These are phyloP conservation scores for Yponomeuta sedellus DNA, from an alignment of 2,888 invertebrate species.

Conservation along the genomic window DNA sequence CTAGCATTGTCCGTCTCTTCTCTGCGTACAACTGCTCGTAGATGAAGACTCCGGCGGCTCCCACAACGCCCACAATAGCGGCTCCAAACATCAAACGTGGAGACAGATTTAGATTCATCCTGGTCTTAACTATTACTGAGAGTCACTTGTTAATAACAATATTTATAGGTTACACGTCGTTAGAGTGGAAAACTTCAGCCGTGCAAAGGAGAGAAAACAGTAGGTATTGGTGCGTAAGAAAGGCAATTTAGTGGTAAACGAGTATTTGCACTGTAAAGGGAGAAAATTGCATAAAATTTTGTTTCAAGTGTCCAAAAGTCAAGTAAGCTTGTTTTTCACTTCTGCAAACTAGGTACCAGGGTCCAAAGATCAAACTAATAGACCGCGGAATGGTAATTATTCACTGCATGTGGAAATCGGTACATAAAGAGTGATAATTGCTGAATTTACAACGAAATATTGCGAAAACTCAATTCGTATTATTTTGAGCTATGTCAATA, in stretches of 20 bases:
- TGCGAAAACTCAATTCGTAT: background rate
- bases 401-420: background rate
- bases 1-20: slow-evolving; percentile 61
- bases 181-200: background rate
- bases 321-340: background rate
- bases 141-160: background rate
- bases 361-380: background rate
- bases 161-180: background rate
- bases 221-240: background rate
- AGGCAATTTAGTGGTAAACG: background rate
- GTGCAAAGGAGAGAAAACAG: background rate
- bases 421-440: background rate
- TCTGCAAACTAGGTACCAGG: background rate
- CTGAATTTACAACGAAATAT: background rate
- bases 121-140: background rate
- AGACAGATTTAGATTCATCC: slow-evolving; percentile 36
- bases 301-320: background rate
- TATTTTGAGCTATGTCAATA: background rate
- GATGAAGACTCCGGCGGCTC: slow-evolving; percentile 68
- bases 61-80: slow-evolving; percentile 66
- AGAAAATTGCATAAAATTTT: background rate
- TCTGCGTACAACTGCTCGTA: slow-evolving; percentile 69
- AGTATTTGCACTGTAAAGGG: background rate
- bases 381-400: background rate
- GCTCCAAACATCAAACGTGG: slow-evolving; percentile 62